These are phyloP conservation scores for Pachyseris speciosa DNA, from an alignment of 64 coral and sea anemone species.

Conservation along the genomic window DNA sequence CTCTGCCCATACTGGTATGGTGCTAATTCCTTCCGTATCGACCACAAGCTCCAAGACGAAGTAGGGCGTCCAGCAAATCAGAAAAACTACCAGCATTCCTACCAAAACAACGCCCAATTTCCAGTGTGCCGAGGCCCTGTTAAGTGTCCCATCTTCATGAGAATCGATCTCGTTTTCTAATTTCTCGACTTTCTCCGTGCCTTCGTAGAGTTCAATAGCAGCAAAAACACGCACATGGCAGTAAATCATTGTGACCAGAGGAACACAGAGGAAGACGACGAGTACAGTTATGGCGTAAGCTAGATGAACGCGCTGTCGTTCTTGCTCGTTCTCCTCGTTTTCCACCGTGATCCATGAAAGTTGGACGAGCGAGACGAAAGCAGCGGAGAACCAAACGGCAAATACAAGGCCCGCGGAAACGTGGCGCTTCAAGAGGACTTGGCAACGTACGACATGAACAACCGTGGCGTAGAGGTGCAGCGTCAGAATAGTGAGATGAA, in stretches of 20 bases:
- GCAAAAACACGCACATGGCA: conserved; percentile 27
- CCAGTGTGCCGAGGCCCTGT: conserved; percentile 6
- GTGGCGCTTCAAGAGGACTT: neutral
- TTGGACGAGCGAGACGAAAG: conserved; percentile 31
- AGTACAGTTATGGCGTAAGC: neutral
- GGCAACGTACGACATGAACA: conserved; percentile 36
- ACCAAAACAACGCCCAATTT: conserved; percentile 48
- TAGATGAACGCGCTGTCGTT: neutral
- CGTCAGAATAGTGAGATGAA: conserved; percentile 59
- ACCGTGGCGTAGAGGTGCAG: conserved; percentile 58
- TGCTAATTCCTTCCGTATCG: neutral
- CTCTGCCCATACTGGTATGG: conserved; percentile 47
- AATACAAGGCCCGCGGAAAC: neutral
- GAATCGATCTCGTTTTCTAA: neutral
- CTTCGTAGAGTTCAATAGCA: neutral
- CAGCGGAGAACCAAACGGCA: neutral
- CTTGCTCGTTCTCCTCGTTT: neutral
- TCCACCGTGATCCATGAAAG: conserved; percentile 36
- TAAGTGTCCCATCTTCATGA: neutral
- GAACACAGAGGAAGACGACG: conserved; percentile 19
- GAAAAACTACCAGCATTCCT: conserved; percentile 40
- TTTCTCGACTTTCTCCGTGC: neutral
- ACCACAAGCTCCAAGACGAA: conserved; percentile 44
- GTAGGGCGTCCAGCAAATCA: conserved; percentile 70
- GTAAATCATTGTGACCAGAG: conserved; percentile 15